Evolutionary conservation across 2,888 invertebrate genomes (phyloP), one percentile per base, ranked within the genome.

Genomic region (Cephus nigrinus): DNA sequence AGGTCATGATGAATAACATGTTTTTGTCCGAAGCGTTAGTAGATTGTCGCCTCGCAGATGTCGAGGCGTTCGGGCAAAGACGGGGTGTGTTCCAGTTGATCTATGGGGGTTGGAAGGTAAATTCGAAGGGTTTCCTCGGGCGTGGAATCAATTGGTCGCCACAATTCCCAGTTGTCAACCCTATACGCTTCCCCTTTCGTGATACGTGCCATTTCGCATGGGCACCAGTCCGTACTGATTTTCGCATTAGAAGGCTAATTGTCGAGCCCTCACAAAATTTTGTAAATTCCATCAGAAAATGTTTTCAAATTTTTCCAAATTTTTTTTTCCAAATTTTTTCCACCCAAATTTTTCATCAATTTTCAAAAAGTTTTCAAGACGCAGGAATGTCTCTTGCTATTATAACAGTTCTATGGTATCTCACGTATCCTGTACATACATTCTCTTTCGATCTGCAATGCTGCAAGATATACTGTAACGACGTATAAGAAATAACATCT

Each of bases 121-220:
- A 85, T 84, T 83, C 82, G 79, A 83, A 81, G 80, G 82, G 78
- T 78, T 76, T 73, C 78, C 81, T 31, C 71, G 9, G 76, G 74
- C 83, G 79, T 75, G 74, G 84, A 88, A 88, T 87, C 86, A 88
- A 86, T 88, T 86, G 85, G 84, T 84, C 85, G 81, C 87, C 86
- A 80, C 87, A 86, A 87, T 88, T 87, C 86, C 85, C 84, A 83
- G 83, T 81, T 77, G 81, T 77, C 78, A 69, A 77, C 68, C 71
- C 78, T 76, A 78, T 77, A 73, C 69, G 78, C 74, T 15, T 33
- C 23, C 9, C 40, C 9, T 23, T 55, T 55, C 40, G 23, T 55
- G 23, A 9, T 76, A 78, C 32, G 79, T 80, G 79, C 76, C 80
- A 78, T 73, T 79, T 80, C 76, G 73, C 75, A 78, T 79, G 36